Conservation (phyloP, 2,797 vertebrate genomes). For the Leptodactylus fallax region DNA sequence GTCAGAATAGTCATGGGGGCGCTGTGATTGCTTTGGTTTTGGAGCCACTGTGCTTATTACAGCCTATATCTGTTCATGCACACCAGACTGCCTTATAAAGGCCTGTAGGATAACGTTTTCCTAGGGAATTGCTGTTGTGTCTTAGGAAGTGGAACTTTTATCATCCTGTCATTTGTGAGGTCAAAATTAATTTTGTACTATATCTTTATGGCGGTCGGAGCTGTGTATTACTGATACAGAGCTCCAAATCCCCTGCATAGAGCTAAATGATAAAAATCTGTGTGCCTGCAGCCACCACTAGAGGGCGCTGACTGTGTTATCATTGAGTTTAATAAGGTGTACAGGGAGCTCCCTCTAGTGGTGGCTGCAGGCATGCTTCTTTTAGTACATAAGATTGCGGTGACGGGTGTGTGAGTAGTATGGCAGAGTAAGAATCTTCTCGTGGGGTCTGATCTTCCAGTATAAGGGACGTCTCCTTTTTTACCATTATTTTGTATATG, state of each 20-base stretch:
- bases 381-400: not conserved
- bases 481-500: slow-evolving; percentile 26
- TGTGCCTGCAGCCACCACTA: too few species aligned
- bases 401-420: not conserved
- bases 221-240: not conserved
- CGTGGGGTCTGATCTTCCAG: not conserved
- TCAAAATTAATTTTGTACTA: not conserved
- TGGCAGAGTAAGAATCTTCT: not conserved
- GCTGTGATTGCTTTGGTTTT: too few species aligned
- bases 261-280: not conserved
- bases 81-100: too few species aligned
- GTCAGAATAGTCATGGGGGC: not conserved
- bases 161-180: not conserved
- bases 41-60: not conserved
- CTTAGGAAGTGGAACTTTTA: too few species aligned
- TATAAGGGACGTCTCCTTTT: not conserved
- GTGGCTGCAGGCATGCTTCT: not conserved
- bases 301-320: not conserved
- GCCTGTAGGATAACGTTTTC: too few species aligned
- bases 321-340: not conserved
- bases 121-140: too few species aligned
- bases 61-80: too few species aligned
- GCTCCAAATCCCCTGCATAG: not conserved
- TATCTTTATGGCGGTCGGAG: not conserved
- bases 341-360: not conserved